Evolutionary conservation across 1,140 invertebrate genomes (phyloP).

Genomic region (Zaprionus vittiger): DNA sequence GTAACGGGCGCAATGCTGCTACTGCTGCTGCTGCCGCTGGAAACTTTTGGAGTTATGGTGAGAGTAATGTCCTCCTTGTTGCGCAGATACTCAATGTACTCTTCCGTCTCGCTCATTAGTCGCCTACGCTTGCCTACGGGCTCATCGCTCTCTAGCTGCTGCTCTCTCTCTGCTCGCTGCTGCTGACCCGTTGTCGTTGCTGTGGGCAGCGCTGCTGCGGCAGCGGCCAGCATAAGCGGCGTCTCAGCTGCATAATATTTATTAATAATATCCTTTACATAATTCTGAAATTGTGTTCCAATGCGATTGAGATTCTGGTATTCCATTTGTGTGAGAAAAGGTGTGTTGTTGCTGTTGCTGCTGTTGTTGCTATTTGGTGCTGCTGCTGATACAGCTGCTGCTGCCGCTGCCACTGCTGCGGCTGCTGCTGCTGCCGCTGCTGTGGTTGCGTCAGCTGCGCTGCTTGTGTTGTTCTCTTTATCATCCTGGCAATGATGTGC

Average conservation of each 20-base stretch:
- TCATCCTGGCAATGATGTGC: constrained; percentile 69
- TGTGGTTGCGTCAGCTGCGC: constrained; percentile 29
- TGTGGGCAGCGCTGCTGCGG: constrained; percentile 70
- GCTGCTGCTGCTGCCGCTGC: constrained; percentile 36
- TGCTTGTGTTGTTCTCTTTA: constrained; percentile 68
- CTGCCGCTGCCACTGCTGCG: constrained; percentile 26
- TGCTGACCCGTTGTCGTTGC: constrained; percentile 72
- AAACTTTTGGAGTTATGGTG: constrained; percentile 75
- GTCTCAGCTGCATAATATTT: constrained; percentile 83
- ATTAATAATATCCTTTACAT: constrained; percentile 83
- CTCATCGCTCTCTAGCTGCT: constrained; percentile 22
- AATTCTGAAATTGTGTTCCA: constrained; percentile 81
- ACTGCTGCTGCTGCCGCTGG: constrained; percentile 14
- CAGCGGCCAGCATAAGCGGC: constrained; percentile 68
- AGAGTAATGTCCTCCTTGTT: constrained; percentile 83
- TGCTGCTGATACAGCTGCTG: constrained; percentile 23
- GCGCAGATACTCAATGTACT: constrained; percentile 82
- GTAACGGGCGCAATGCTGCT: neutral
- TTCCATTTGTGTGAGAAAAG: constrained; percentile 81
- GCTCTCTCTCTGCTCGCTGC: constrained; percentile 19
- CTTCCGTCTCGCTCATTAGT: constrained; percentile 77
- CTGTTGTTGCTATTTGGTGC: constrained; percentile 39
- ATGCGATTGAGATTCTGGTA: constrained; percentile 83
- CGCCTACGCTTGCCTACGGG: constrained; percentile 59
- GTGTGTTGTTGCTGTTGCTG: constrained; percentile 44